Conservation (phyloP, 2,797 vertebrate genomes). For the Bovichtus diacanthus region DNA sequence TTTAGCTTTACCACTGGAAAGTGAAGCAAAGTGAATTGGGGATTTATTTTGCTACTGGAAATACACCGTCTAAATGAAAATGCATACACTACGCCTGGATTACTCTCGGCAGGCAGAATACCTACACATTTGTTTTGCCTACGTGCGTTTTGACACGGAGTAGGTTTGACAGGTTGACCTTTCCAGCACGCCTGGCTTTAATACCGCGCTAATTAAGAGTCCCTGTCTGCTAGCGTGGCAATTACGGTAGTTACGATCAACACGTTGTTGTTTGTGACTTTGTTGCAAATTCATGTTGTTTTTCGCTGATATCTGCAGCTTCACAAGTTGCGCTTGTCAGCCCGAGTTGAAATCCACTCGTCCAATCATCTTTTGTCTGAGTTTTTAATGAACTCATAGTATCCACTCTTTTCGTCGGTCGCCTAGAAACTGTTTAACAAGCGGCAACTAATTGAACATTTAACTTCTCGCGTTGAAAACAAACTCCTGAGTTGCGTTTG, state of each 20-base stretch:
- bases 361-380: not conserved
- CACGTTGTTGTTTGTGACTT: conserved; percentile 20
- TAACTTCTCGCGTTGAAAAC: not conserved
- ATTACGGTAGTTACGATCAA: conserved; percentile 25
- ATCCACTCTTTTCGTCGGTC: not conserved
- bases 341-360: not conserved
- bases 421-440: not conserved
- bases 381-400: not conserved
- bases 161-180: conserved; percentile 22
- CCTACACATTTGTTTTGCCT: not conserved
- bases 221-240: not conserved
- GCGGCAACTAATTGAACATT: not conserved
- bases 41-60: too few species aligned
- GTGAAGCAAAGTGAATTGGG: too few species aligned
- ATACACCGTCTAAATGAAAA: not conserved
- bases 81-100: not conserved
- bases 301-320: not conserved
- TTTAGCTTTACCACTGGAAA: not conserved
- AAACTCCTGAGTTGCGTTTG: not conserved
- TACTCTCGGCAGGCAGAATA: conserved; percentile 1
- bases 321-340: not conserved
- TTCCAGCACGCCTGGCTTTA: conserved; percentile 29
- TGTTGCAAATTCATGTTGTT: not conserved
- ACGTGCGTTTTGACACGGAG: not conserved
- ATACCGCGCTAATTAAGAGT: conserved; percentile 31